Evolutionary conservation across 2,113 vertebrate genomes (phyloP), one percentile per base, ranked within the genome.

Genomic region (Corapipo altera): DNA sequence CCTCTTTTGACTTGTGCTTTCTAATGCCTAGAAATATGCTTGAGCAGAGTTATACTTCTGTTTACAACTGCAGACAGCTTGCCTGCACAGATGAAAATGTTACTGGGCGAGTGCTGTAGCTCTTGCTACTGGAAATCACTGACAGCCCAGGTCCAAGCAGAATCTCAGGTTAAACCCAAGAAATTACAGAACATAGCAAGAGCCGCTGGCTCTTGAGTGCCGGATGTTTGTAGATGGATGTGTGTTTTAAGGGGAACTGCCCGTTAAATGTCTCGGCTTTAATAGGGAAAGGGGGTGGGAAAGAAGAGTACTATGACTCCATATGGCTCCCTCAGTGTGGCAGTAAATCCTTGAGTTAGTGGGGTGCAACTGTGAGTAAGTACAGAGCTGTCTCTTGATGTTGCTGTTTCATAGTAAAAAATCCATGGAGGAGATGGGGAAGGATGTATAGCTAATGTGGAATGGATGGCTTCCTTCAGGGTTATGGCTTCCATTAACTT

Each of bases 301-400:
- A 83, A 82, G 81, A 94, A 51, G 88, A 88, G 59, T 41, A 18
- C 58, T 69, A 6, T 43, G 73, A 30, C 57, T 61, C 75, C 35
- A 44, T 28, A 64, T 85, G 19, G 61, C 84, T 87, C 72, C 58
- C 76, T 79, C 69, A 52, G 21, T 46, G 54, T 62, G 27, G 81
- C 51, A 54, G 76, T 64, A 78, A 96, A 44, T 82, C 93, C 91
- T 96, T 16, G 44, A 89, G 59, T 67, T 70, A 83, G 85, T 93
- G 96, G 97, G 84, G 65, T 58, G 52, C 69, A 48, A 91, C 72
- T 64, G 54, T 62, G 81, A 94, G 76, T 84, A 92, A 92, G 27
- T 37, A 41, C 92, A 88, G 93, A 92, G 57, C 74, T 72, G 69
- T 65, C 52, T 93, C 92, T 62, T 93, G 28, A 19, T 89, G 88